Evolutionary conservation across 2,888 invertebrate species (phyloP), one percentile per base, ranked within the genome.

Genomic region (Ormyrus nitidulus): DNA sequence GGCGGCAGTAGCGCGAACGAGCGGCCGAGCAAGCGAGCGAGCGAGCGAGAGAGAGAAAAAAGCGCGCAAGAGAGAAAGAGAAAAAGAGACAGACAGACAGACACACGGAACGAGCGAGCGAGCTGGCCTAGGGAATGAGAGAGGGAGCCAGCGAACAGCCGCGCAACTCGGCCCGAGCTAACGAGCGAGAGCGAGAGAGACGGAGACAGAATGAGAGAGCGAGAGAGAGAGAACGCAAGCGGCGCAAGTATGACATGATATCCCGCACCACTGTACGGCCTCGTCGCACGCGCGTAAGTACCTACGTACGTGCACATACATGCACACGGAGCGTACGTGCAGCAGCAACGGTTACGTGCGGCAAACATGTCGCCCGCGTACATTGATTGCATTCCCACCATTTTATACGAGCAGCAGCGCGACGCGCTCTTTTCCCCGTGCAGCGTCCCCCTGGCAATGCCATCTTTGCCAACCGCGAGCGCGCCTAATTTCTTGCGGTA

Each of bases 311-410:
- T 34, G 34, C 34, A 34, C 34, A 34, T 34, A 34, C 34, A 34
- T 34, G 54, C 54, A 8, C 54, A 53, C 54, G 9, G 9, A 4
- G 46, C 48, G n/a, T 48, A 8, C 48, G 46, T 4, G 6, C 59
- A n/a, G 34, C 19, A 19, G 80, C 83, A 81, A 79, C 81, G 80
- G 72, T 83, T 84, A 81, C 85, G 81, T 83, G 79, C 80, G 76
- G 77, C 81, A 80, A 83, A 83, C 82, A 84, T 83, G 85, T 83
- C 82, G 77, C 82, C 72, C 56, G 54, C 7, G 80, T 75, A 79
- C 86, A 86, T 84, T 84, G 85, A 86, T 86, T 85, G 84, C 86
- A 85, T 85, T 85, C 82, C 85, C 84, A 84, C 83, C 83, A 85
- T 84, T 85, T 83, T 85, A 83, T 54, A 68, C 77, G 79, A 80